Conservation (phyloP, 1,140 invertebrate genomes). For the Drosophila melanica region DNA sequence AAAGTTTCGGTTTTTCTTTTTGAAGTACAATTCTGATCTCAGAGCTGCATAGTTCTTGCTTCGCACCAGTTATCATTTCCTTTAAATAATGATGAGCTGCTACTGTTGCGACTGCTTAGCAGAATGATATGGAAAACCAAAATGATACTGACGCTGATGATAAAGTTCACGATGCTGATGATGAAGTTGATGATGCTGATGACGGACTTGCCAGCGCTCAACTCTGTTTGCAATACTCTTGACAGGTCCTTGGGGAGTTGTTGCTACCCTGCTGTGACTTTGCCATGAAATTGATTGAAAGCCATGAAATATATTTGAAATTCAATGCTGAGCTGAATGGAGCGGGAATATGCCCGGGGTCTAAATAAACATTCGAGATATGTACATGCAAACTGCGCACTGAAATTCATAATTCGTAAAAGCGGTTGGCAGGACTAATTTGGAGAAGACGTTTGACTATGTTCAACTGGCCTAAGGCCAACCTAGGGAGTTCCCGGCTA, state of each 20-base stretch:
- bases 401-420: constrained; percentile 7
- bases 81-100: constrained; percentile 14
- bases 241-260: constrained; percentile 65
- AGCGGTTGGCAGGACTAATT: constrained; percentile 8
- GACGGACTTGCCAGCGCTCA: constrained; percentile 48
- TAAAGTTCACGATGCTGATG: constrained; percentile 1
- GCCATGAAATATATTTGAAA: constrained; percentile 80
- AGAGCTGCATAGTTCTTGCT: not conserved
- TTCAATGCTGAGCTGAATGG: constrained; percentile 62
- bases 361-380: not conserved
- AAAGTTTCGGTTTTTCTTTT: constrained; percentile 47
- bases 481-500: no score
- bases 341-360: not conserved
- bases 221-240: constrained; percentile 68
- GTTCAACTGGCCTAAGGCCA: no score
- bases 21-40: constrained; percentile 12
- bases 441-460: no score
- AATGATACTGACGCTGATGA: constrained; percentile 4
- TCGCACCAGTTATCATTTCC: constrained; percentile 5
- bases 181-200: constrained; percentile 28
- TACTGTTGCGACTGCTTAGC: not conserved
- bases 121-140: constrained; percentile 8
- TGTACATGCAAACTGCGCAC: not conserved
- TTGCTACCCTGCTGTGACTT: constrained; percentile 49
- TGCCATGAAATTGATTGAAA: constrained; percentile 78